Evolutionary conservation across 2,797 vertebrate genomes (phyloP), one percentile per base, ranked within the genome.

Genomic region (Octomys mimax): DNA sequence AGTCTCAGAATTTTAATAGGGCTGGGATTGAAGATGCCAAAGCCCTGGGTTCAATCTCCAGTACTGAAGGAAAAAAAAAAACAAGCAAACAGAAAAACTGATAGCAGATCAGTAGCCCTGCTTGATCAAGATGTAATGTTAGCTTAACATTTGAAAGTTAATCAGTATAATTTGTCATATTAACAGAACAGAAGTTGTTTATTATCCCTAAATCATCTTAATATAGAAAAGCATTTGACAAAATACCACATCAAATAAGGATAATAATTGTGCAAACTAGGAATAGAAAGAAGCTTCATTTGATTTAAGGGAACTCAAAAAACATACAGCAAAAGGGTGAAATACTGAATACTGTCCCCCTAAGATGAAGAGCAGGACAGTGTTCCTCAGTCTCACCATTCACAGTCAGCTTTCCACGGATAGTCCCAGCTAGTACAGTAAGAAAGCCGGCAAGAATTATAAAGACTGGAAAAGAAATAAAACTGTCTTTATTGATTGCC

Each of bases 191-290:
- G 94, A 83, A 77, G 12, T 73, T 21, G 71, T 59, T 73, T 21
- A 79, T 59, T 39, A 83, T 73, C 54, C 52, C 1, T 68, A 75
- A 77, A 52, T 93, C 61, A 84, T 68, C 73, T 91, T 93, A 86
- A 73, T 83, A 91, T 46, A 95, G 33, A 86, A 95, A 96, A 84
- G 10, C 70, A 64, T 75, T 90, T 81, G 39, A 59, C 49, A 86
- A 89, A 89, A 59, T 79, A 79, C 46, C 73, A 66, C 11, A 68
- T 39, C 21, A 94, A 36, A 68, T 89, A 80, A 54, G 11, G 26
- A 31, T 77, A 68, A 87, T 92, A 96, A 57, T 22, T 49, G 46
- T 87, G 28, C 66, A 80, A 85, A 85, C 57, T 92, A 73, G 24
- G 21, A 81, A 61, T 81, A 75, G 49, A 92, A 70, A 22, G 33